Conservation (phyloP, 1,140 invertebrate genomes). For the Lycorma delicatula region DNA sequence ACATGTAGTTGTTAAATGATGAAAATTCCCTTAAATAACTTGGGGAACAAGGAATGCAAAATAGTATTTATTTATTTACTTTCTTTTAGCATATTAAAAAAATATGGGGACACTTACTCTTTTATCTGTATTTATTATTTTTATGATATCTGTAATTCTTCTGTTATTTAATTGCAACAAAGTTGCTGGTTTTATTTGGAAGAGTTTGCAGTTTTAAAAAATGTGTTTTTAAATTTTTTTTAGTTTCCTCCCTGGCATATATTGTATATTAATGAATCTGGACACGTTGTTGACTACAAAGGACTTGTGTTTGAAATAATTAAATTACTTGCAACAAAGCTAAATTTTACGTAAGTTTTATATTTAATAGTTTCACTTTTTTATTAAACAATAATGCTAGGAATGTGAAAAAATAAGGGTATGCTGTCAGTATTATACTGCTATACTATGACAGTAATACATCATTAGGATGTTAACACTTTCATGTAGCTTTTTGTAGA, state of each 20-base stretch:
- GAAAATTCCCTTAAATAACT: too few species aligned
- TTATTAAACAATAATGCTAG: too few species aligned
- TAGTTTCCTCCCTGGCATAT: conserved; percentile 84
- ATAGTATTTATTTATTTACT: too few species aligned
- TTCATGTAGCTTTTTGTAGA: not conserved
- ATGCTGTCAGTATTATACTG: not conserved
- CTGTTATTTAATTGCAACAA: too few species aligned
- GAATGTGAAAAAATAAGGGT: too few species aligned
- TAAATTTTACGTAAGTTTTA: conserved; percentile 66
- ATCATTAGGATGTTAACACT: not conserved
- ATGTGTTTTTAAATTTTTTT: conserved; percentile 23
- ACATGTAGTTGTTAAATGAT: too few species aligned
- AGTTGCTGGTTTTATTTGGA: too few species aligned
- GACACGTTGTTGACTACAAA: conserved; percentile 44
- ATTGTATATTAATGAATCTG: conserved; percentile 46
- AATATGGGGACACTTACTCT: too few species aligned
- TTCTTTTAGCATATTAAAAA: too few species aligned
- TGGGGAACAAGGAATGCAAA: too few species aligned
- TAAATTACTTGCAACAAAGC: conserved; percentile 57
- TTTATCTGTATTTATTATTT: too few species aligned
- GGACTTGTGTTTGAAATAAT: conserved; percentile 76
- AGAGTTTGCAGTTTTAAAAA: not conserved
- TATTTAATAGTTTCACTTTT: not conserved
- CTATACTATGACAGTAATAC: not conserved
- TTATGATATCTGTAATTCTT: too few species aligned